Evolutionary conservation across 2,888 invertebrate species (phyloP).

Genomic region (Hirtodrosophila alboralis): DNA sequence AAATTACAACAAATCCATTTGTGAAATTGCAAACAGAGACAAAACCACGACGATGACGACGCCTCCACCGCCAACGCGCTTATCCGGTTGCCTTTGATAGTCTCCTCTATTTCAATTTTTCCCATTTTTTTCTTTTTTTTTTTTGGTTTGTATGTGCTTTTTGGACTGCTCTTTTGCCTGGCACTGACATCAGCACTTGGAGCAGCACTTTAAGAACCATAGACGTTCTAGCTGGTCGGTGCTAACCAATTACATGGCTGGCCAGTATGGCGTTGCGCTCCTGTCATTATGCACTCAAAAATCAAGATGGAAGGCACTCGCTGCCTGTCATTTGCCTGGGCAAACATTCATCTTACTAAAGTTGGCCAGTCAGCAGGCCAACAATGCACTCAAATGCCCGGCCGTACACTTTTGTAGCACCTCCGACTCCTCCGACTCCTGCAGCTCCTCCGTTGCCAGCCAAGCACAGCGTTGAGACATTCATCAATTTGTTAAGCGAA

Average conservation of each 20-base stretch:
- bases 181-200: constrained; percentile 42
- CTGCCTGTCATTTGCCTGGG: constrained; percentile 74
- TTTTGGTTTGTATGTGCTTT: not conserved
- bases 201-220: constrained; percentile 47
- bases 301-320: constrained; percentile 73
- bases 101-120: too few relatives aligned
- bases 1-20: constrained; percentile 79
- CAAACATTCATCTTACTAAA: constrained; percentile 77
- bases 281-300: constrained; percentile 78
- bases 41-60: constrained; percentile 53
- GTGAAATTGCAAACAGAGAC: constrained; percentile 77
- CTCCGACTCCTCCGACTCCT: constrained; percentile 4
- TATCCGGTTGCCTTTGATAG: constrained; percentile 60
- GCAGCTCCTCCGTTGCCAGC: not conserved
- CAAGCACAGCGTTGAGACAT: constrained; percentile 51
- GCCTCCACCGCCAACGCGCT: constrained; percentile 42
- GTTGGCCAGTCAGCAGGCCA: constrained; percentile 51
- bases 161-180: constrained; percentile 40
- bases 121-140: constrained; percentile 23
- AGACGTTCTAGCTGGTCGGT: constrained; percentile 19
- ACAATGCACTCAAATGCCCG: constrained; percentile 14
- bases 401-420: constrained; percentile 8
- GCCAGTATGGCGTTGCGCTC: constrained; percentile 36
- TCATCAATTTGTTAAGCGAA: constrained; percentile 73
- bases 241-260: constrained; percentile 66